A percentile compares a stretch with the other conserved stretches of the same genome.
These are phyloP conservation scores for Cynodonichthys magdalenae DNA, from an alignment of 2,797 vertebrate genomes.

Conservation along the genomic window DNA sequence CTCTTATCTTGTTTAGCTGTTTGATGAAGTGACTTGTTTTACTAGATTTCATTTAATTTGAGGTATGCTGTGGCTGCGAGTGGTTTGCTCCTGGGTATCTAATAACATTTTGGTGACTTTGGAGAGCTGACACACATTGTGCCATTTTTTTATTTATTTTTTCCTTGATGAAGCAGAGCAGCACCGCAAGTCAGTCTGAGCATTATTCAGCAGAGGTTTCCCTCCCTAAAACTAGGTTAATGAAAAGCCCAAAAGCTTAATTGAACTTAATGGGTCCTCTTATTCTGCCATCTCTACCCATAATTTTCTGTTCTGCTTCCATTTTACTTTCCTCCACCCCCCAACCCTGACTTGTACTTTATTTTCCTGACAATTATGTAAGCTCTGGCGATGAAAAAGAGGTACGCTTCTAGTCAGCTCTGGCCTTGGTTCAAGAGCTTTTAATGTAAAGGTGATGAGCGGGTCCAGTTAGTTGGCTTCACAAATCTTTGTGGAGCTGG, in stretches of 20 bases:
- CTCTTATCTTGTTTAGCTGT: slow-evolving; percentile 45
- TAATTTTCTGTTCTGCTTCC: slow-evolving; percentile 66
- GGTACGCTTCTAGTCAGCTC: slow-evolving; percentile 53
- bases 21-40: slow-evolving; percentile 60
- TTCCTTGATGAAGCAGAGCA: slow-evolving; percentile 56
- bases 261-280: slow-evolving; percentile 78
- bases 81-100: slow-evolving; percentile 61
- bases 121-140: slow-evolving; percentile 73
- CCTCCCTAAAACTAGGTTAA: slow-evolving; percentile 82
- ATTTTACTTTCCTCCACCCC: slow-evolving; percentile 48
- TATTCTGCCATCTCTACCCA: slow-evolving; percentile 58
- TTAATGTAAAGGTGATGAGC: slow-evolving; percentile 40
- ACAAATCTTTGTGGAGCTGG: slow-evolving; percentile 14
- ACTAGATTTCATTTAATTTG: slow-evolving; percentile 65
- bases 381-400: slow-evolving; percentile 53
- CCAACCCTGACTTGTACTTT: slow-evolving; percentile 42
- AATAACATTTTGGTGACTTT: slow-evolving; percentile 68
- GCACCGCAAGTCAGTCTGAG: slow-evolving; percentile 68
- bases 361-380: slow-evolving; percentile 60
- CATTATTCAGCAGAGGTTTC: slow-evolving; percentile 81
- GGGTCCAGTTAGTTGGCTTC: slow-evolving; percentile 39
- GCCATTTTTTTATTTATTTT: slow-evolving; percentile 36
- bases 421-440: slow-evolving; percentile 53
- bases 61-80: slow-evolving; percentile 53
- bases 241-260: slow-evolving; percentile 84